Percentiles rank a stretch among this genome's conserved stretches.
Conservation (phyloP, 1,140 invertebrate species). For the Platorchestia sp. region DNA sequence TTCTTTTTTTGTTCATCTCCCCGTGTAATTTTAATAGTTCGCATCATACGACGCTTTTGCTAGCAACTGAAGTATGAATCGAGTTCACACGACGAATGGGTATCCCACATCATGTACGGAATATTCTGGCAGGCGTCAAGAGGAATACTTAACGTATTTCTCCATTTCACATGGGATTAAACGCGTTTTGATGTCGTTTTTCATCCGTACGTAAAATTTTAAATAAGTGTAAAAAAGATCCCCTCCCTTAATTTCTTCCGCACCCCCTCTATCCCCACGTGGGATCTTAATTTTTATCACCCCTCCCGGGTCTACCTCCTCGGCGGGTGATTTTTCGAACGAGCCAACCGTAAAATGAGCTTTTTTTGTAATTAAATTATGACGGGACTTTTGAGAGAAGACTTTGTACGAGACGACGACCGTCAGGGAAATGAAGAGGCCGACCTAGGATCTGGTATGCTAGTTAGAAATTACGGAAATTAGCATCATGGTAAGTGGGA, state of each 20-base stretch:
- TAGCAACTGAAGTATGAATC: no score
- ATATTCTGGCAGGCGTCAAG: neutral
- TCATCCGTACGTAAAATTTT: neutral
- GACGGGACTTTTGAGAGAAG: constrained; percentile 48
- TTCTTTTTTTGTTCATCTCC: no score
- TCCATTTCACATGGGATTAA: neutral
- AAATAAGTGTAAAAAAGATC: neutral
- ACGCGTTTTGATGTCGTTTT: neutral
- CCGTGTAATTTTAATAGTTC: no score
- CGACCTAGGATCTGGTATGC: neutral
- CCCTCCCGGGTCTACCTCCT: constrained; percentile 15
- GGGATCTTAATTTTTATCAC: constrained; percentile 36
- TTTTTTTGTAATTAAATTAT: constrained; percentile 56
- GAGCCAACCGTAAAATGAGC: constrained; percentile 55
- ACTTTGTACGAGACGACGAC: constrained; percentile 1
- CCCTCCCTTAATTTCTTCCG: neutral
- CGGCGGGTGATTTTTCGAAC: constrained; percentile 44
- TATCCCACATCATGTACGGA: neutral
- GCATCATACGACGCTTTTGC: no score
- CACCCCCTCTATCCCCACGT: neutral
- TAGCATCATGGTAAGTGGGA: neutral
- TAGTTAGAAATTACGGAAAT: neutral
- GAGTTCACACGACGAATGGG: no score
- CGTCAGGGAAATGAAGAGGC: constrained; percentile 17
- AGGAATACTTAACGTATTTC: neutral